phyloP scores from a whole-genome alignment of 37 sponge, comb jelly and placozoan species.

The Spongilla lacustris region DNA sequence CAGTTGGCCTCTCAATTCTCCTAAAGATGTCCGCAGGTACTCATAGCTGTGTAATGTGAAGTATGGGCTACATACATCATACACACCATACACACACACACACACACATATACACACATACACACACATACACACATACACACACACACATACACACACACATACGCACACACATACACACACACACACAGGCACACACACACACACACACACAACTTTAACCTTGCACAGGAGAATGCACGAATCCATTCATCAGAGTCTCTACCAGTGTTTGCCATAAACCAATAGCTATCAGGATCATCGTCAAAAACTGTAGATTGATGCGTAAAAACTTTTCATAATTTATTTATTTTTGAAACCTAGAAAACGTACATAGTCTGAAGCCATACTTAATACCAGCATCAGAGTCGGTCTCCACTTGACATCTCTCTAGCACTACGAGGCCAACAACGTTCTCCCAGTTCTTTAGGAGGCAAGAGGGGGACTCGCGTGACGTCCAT shows the following conservation, averaged over 20 bases:
- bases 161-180: slow-evolving; percentile 8
- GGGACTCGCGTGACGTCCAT: too few species aligned
- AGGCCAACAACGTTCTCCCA: slow-evolving; percentile 27
- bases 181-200: background rate
- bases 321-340: too few species aligned
- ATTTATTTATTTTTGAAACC: too few species aligned
- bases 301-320: slow-evolving; percentile 84
- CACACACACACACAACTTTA: background rate
- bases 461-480: too few species aligned
- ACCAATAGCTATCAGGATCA: slow-evolving; percentile 35
- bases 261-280: slow-evolving; percentile 62
- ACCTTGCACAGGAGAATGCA: background rate
- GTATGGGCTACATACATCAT: background rate
- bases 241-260: slow-evolving; percentile 34
- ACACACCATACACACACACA: background rate
- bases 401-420: slow-evolving; percentile 52
- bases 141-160: too few species aligned
- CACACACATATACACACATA: too few species aligned
- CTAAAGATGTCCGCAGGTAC: slow-evolving; percentile 55
- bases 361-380: slow-evolving; percentile 40
- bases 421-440: slow-evolving; percentile 63
- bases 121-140: too few species aligned
- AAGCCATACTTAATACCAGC: slow-evolving; percentile 66
- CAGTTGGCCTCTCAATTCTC: slow-evolving; percentile 73
- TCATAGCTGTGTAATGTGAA: slow-evolving; percentile 63